These are phyloP conservation scores for Crotalus tigris DNA, from an alignment of 2,113 vertebrate genomes.

Conservation along the genomic window DNA sequence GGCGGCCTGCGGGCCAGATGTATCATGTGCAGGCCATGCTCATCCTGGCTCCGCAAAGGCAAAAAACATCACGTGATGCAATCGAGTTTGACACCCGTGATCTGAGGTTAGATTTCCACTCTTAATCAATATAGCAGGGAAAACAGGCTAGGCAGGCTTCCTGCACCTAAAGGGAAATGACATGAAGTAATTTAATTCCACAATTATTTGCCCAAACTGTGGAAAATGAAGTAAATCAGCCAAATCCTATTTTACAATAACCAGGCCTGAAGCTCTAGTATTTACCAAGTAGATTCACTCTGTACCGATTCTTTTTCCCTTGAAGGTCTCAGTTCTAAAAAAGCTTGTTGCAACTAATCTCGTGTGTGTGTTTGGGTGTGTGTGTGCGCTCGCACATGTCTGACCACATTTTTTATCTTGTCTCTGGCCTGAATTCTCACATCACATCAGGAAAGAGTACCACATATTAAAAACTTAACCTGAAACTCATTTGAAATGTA, in stretches of 20 bases:
- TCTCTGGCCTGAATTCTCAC: slow-evolving; percentile 29
- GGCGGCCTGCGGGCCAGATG: too few relatives aligned
- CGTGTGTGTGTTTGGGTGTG: neutral
- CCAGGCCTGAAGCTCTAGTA: slow-evolving; percentile 40
- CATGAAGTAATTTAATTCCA: slow-evolving; percentile 59
- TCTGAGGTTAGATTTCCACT: slow-evolving; percentile 41
- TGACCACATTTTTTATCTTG: neutral
- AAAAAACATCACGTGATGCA: too few relatives aligned
- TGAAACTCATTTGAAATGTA: slow-evolving; percentile 33
- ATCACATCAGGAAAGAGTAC: slow-evolving; percentile 33
- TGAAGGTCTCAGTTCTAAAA: slow-evolving; percentile 46
- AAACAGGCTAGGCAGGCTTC: slow-evolving; percentile 14
- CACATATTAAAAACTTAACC: slow-evolving; percentile 30
- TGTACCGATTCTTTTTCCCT: slow-evolving; percentile 41
- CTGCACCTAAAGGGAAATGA: slow-evolving; percentile 48
- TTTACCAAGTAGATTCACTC: slow-evolving; percentile 48
- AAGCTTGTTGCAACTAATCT: slow-evolving; percentile 25
- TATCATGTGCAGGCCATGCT: too few relatives aligned
- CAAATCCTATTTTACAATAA: slow-evolving; percentile 50
- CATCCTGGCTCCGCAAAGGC: too few relatives aligned
- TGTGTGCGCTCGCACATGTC: neutral
- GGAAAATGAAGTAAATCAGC: slow-evolving; percentile 53
- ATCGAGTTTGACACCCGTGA: too few relatives aligned
- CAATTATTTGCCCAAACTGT: slow-evolving; percentile 55
- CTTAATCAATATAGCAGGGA: slow-evolving; percentile 36